Evolutionary conservation across 2,113 vertebrate species (phyloP).

Genomic region (Malaclemys terrapin): DNA sequence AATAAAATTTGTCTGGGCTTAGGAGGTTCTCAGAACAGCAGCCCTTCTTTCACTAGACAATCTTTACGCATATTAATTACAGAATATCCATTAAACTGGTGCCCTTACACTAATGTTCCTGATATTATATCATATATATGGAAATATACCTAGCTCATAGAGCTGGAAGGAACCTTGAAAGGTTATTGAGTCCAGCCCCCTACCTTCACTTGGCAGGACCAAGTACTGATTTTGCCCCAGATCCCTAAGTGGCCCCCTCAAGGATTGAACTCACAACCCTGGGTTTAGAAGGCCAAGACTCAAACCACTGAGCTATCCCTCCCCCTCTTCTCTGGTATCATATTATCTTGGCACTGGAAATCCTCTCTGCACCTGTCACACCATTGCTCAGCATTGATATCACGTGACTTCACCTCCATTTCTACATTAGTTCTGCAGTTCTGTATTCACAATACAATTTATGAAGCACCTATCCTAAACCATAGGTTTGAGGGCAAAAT

Average conservation of each 20-base stretch:
- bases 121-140: no score
- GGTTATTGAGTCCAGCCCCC: no score
- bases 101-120: background rate
- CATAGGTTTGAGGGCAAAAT: constrained; percentile 10
- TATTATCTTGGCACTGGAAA: background rate
- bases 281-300: no score
- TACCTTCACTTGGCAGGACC: no score
- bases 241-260: no score
- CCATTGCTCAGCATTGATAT: background rate
- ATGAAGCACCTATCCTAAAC: constrained; percentile 11
- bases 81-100: background rate
- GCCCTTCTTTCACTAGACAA: background rate
- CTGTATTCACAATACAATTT: background rate
- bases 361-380: constrained; percentile 7
- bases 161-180: no score
- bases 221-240: no score
- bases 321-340: no score
- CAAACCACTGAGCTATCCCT: no score
- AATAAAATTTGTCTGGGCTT: background rate
- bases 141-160: no score
- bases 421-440: background rate
- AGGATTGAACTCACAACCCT: no score
- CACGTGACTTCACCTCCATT: background rate
- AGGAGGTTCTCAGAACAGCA: constrained; percentile 9
- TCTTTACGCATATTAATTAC: background rate